Base-by-base conservation (phyloP, 1,140 invertebrate species). In the Lordiphosa clarofinis region DNA sequence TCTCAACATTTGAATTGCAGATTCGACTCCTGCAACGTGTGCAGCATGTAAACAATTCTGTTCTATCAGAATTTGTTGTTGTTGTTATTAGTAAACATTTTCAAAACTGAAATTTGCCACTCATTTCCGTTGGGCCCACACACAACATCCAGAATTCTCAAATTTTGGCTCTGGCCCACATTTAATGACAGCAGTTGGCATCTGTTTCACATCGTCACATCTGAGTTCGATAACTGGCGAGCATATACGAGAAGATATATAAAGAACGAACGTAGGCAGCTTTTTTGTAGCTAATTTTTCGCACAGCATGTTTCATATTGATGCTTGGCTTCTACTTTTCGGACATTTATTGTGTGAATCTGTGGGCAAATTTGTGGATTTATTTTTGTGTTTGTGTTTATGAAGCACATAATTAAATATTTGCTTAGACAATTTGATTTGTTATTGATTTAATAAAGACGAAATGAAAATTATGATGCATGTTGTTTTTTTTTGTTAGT, bases 71-170 rank as follows among this genome's bases (percentile, higher is more conserved):
- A 76, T 63, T 28, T 13, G 31, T 55, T 61, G 31, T 57, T 82
- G 63, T 33, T 13, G 31, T 55, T 61, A 75, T 81, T 81, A 75
- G 76, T 76, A 76, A 76, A 76, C 72, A 82, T 76, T 76, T 53
- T 58, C 48, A 68, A 36, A 60, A 47, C 61, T 63, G 21, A 52
- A 68, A 82, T 64, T 63, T 54, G 44, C 71, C 76, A 55, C 43
- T 52, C 72, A 82, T 84, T 84, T 82, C 67, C 78, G 72, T 49
- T 54, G 36, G 11, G 39, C 9, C 15, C 46, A 47, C 33, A 35
- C 4, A 48, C 15, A 48, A 48, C 39, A 52, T 40, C 11, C 21
- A 48, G 36, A 53, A 56, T 11, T 49, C 63, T 68, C 21, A 37
- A 24, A 21, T 68, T 43, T 47, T 53, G 61, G 33, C 56, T 68